Evolutionary conservation across 2,888 invertebrate genomes (phyloP).

Genomic region (Callyntrura guangdongensis): DNA sequence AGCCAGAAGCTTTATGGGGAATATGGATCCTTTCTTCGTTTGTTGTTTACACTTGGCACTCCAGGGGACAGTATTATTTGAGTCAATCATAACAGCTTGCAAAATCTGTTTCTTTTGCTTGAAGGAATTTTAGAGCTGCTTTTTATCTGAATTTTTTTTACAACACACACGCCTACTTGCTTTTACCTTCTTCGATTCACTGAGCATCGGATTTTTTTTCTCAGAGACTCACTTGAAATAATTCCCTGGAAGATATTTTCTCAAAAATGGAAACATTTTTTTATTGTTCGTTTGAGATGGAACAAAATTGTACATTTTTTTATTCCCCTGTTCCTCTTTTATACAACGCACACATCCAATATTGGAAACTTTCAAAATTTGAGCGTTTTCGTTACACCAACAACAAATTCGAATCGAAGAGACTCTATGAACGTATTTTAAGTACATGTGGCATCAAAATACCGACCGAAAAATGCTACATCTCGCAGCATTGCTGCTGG

Average conservation of each 20-base stretch:
- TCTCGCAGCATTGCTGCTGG: slow-evolving; percentile 39
- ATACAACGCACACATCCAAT: neutral
- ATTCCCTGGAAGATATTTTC: slow-evolving; percentile 61
- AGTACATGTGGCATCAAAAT: neutral
- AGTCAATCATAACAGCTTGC: slow-evolving; percentile 59
- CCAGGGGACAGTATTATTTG: slow-evolving; percentile 14
- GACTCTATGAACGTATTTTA: too few relatives aligned
- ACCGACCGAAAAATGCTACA: slow-evolving; percentile 13
- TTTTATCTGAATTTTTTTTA: neutral
- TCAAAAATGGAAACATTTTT: slow-evolving; percentile 47
- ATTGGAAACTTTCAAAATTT: slow-evolving; percentile 12
- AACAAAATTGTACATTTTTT: neutral
- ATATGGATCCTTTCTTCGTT: slow-evolving; percentile 8
- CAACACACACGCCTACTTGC: neutral
- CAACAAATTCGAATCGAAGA: neutral
- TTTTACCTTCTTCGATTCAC: slow-evolving; percentile 1
- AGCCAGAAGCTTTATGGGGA: neutral
- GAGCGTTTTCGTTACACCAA: neutral
- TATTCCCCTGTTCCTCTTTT: neutral
- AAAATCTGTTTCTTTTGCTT: slow-evolving; percentile 56
- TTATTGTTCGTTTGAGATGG: slow-evolving; percentile 29
- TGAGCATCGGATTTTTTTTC: slow-evolving; percentile 11
- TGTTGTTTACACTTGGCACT: neutral
- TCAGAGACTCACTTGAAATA: slow-evolving; percentile 41
- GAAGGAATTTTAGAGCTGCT: neutral